phyloP scores from a whole-genome alignment of 2,888 invertebrate species.

The Uloborus plumipes region DNA sequence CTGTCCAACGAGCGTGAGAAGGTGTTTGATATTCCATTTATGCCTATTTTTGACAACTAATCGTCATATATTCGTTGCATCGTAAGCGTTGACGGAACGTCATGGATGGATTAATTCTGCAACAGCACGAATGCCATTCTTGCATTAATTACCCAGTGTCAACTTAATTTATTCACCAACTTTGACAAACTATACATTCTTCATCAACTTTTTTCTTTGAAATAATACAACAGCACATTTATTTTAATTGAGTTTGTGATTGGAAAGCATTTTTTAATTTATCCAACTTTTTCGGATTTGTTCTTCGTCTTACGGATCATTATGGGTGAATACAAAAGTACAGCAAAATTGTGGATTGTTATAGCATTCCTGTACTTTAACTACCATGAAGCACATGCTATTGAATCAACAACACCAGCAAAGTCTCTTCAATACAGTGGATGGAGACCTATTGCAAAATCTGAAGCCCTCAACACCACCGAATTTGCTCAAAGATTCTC shows the following conservation, averaged over 20 bases:
- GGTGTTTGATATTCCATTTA: no score
- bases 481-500: conserved; percentile 34
- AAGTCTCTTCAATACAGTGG: conserved; percentile 28
- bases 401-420: no score
- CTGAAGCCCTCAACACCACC: conserved; percentile 37
- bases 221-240: neutral
- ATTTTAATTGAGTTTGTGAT: neutral
- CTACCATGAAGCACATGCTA: neutral
- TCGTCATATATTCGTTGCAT: no score
- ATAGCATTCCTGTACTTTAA: neutral
- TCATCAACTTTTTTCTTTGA: no score
- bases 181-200: no score
- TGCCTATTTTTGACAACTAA: no score
- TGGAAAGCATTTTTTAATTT: neutral
- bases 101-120: no score
- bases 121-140: no score
- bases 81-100: no score
- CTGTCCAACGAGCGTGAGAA: no score
- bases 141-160: no score
- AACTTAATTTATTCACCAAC: no score
- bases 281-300: neutral
- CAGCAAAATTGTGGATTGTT: neutral
- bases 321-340: neutral
- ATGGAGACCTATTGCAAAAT: conserved; percentile 30
- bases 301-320: neutral